phyloP scores from a whole-genome alignment of 2,113 vertebrate species.

The Triplophysa siluroides region DNA sequence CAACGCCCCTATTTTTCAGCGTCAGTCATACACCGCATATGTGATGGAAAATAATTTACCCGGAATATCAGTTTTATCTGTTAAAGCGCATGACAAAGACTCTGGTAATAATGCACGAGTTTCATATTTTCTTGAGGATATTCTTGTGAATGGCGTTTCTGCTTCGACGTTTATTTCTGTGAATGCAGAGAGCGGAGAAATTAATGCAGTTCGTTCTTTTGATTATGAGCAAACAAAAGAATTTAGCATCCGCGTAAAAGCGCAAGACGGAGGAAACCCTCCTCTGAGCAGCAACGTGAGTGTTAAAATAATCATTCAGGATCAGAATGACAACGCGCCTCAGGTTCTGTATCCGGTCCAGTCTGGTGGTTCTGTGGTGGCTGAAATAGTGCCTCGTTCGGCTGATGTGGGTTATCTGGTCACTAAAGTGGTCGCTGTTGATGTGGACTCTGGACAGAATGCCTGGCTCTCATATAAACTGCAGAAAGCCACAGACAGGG shows the following conservation, averaged over 20 bases:
- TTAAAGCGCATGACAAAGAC: constrained; percentile 72
- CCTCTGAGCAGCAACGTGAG: constrained; percentile 39
- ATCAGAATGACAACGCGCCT: constrained; percentile 47
- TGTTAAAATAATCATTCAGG: constrained; percentile 29
- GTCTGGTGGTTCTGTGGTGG: constrained; percentile 18
- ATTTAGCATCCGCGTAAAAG: constrained; percentile 65
- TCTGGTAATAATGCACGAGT: constrained; percentile 70
- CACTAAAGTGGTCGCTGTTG: constrained; percentile 71
- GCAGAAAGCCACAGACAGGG: constrained; percentile 51
- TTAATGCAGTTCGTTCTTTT: constrained; percentile 66
- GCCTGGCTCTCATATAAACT: constrained; percentile 70
- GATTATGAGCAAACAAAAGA: constrained; percentile 77
- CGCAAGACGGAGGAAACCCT: constrained; percentile 70
- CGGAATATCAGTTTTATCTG: constrained; percentile 64
- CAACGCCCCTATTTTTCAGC: constrained; percentile 69
- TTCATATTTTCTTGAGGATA: constrained; percentile 72
- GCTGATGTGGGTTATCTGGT: constrained; percentile 62
- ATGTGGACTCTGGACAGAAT: constrained; percentile 70
- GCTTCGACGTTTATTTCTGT: constrained; percentile 68
- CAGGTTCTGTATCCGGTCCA: constrained; percentile 37
- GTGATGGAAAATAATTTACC: constrained; percentile 72
- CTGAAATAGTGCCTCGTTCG: constrained; percentile 58
- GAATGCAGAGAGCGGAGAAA: constrained; percentile 70
- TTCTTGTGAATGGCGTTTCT: constrained; percentile 63
- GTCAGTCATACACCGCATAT: constrained; percentile 55